Evolutionary conservation across 2,888 invertebrate species (phyloP).

Genomic region (Scaptomyza caliginosa): DNA sequence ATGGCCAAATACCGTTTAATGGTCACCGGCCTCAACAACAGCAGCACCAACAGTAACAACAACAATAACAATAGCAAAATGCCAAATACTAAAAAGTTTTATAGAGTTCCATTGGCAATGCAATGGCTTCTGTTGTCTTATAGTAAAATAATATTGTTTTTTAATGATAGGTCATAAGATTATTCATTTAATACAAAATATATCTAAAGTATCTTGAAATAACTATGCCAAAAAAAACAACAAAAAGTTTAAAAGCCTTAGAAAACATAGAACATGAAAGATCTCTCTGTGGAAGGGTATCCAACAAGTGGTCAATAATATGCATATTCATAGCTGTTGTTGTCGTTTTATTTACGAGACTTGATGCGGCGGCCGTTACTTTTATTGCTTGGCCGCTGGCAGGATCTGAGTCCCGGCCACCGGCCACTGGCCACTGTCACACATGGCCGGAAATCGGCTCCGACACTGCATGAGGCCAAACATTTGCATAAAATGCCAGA

Average conservation of each 20-base stretch:
- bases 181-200: no score
- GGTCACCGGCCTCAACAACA: constrained; percentile 59
- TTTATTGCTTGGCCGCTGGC: constrained; percentile 59
- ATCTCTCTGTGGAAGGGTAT: constrained; percentile 13
- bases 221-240: no score
- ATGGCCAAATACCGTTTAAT: constrained; percentile 82
- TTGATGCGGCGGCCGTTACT: constrained; percentile 51
- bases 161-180: no score
- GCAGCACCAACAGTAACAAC: constrained; percentile 14
- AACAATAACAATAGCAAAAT: constrained; percentile 20
- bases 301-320: background rate
- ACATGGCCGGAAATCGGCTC: constrained; percentile 76
- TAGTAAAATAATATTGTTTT: background rate
- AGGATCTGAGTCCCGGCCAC: constrained; percentile 34
- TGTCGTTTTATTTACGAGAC: constrained; percentile 48
- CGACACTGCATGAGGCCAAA: constrained; percentile 75
- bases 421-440: constrained; percentile 65
- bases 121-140: background rate
- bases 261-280: no score
- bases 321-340: constrained; percentile 11
- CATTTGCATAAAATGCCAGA: constrained; percentile 75
- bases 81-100: constrained; percentile 14
- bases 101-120: constrained; percentile 24
- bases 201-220: no score
- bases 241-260: no score